Conservation (phyloP, 1,140 invertebrate genomes). For the Drosophila melanica region DNA sequence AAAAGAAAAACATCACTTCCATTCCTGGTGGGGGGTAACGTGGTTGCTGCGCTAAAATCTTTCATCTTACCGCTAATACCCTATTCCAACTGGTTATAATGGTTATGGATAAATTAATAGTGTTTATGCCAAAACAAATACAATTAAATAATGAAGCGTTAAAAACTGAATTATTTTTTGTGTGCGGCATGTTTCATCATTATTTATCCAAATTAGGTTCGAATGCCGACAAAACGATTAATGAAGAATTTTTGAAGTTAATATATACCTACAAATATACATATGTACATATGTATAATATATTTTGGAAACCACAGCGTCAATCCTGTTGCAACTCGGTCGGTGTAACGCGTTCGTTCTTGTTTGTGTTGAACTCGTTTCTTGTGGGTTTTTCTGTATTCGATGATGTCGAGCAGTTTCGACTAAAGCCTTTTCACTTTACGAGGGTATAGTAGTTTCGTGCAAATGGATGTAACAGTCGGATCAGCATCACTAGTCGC, state of each 20-base stretch:
- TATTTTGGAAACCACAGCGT: no score
- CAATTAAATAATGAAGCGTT: slow-evolving; percentile 74
- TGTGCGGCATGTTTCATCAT: slow-evolving; percentile 58
- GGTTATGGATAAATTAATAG: slow-evolving; percentile 59
- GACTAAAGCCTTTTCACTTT: no score
- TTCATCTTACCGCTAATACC: slow-evolving; percentile 72
- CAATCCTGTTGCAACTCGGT: no score
- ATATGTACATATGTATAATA: no score
- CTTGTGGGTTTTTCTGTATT: no score
- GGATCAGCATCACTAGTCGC: no score
- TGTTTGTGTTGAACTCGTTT: no score
- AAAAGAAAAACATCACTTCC: slow-evolving; percentile 66
- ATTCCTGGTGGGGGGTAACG: slow-evolving; percentile 61
- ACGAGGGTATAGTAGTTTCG: no score
- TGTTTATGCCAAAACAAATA: slow-evolving; percentile 71
- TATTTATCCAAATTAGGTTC: slow-evolving; percentile 51
- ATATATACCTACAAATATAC: neutral
- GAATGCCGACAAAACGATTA: slow-evolving; percentile 47
- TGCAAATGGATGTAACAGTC: no score
- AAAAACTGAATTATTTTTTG: slow-evolving; percentile 71
- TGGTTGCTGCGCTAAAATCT: slow-evolving; percentile 47
- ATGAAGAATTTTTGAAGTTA: slow-evolving; percentile 22
- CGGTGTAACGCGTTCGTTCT: no score
- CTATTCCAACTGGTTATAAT: slow-evolving; percentile 69
- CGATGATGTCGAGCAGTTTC: no score